Base-by-base conservation (phyloP, 2,888 invertebrate species). In the Hydrotaea cyrtoneurina region DNA sequence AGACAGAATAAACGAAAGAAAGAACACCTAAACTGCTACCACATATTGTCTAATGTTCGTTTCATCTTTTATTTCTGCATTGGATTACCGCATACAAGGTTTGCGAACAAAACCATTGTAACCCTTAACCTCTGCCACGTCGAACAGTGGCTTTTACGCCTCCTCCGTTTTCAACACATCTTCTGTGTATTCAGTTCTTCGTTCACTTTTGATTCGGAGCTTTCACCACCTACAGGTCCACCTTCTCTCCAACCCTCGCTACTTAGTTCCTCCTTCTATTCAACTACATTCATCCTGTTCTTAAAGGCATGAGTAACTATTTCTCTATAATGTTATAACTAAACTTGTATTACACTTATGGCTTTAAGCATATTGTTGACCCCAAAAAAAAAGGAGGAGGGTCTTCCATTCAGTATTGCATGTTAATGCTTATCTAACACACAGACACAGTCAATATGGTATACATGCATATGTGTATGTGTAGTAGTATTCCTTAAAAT, bases 281-380 rank as follows among this genome's bases (percentile, higher is more conserved):
- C 31, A 7, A 2, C 31, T 2, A 31, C 31, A 31, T 15, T 39
- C 23, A 57, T 57, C 43, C 69, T 10, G 36, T 31, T 19, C 66
- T 66, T 66, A 74, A 64, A 26, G 50, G 46, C 17, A 31, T 31
- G 66, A 69, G 77, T 77, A 78, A 83, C 73, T 19, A 53, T 66
- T 39, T 73, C 36, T 55, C 23, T 74, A 23, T 46, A 66, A 62
- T 75, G 78, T 80, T 80, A 84, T 75, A 84, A 80, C 80, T 78
- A 39, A 39, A 78, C 78, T 84, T 78, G 75, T 80, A 64, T 64
- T 78, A 80, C 78, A 83, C 77, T 83, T 83, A 80, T 78, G 80
- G 83, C 83, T 84, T 78, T 78, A 78, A 84, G 83, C 83, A 78
- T 84, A 84, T 78, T 78, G 83, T 84, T 84, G 83, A 84, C 83